Conservation (phyloP, 2,797 vertebrate species). For the Natrix natrix region DNA sequence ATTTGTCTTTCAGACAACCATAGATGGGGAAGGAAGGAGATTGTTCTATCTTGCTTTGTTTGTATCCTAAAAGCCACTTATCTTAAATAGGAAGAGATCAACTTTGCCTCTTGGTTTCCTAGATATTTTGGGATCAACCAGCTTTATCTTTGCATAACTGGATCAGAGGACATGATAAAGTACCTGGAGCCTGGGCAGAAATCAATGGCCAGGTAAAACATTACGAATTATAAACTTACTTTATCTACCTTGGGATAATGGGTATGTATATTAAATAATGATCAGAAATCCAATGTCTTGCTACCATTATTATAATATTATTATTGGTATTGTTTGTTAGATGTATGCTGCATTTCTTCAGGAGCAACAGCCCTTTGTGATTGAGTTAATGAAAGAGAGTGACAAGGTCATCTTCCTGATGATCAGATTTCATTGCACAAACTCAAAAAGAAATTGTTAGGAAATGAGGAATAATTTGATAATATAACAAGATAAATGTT, state of each 20-base stretch:
- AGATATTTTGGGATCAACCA: constrained; percentile 86
- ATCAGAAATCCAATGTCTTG: neutral
- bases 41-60: neutral
- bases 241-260: neutral
- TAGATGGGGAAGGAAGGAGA: neutral
- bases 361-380: neutral
- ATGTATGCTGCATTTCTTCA: neutral
- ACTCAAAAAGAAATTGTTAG: neutral
- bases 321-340: neutral
- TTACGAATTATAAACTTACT: constrained; percentile 8
- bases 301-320: neutral
- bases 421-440: neutral
- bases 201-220: constrained; percentile 83
- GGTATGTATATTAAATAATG: neutral
- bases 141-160: constrained; percentile 90
- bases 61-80: neutral
- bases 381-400: neutral
- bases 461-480: neutral
- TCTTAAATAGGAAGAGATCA: constrained; percentile 23
- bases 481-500: neutral
- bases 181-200: constrained; percentile 90
- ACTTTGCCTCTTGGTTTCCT: constrained; percentile 39
- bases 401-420: neutral
- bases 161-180: constrained; percentile 97
- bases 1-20: neutral